Evolutionary conservation across 2,797 vertebrate species (phyloP).

Genomic region (Diceros bicornis): DNA sequence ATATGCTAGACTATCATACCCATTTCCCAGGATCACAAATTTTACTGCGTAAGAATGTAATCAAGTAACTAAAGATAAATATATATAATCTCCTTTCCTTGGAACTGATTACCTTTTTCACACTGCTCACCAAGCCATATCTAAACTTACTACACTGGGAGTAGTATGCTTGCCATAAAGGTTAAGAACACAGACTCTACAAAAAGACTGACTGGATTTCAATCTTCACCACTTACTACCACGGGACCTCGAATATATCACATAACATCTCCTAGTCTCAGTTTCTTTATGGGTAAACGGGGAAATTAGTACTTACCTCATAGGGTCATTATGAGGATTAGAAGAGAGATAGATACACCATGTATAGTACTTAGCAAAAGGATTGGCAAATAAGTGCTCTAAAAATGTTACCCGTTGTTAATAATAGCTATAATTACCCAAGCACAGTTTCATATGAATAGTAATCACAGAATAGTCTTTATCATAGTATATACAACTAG

Average conservation of each 20-base stretch:
- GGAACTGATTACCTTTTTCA: slow-evolving; percentile 9
- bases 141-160: slow-evolving; percentile 1
- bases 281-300: slow-evolving; percentile 46
- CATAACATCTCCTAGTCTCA: background rate
- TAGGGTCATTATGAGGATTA: slow-evolving; percentile 59
- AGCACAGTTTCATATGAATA: slow-evolving; percentile 27
- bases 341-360: slow-evolving; percentile 57
- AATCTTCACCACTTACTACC: slow-evolving; percentile 9
- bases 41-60: background rate
- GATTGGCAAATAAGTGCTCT: slow-evolving; percentile 29
- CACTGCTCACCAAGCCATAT: background rate
- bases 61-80: background rate
- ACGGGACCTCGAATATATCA: background rate
- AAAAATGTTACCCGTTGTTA: slow-evolving; percentile 55
- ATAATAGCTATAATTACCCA: background rate
- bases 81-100: background rate
- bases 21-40: slow-evolving; percentile 56
- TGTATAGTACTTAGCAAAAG: slow-evolving; percentile 55
- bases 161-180: background rate
- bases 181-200: background rate
- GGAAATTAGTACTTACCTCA: slow-evolving; percentile 74
- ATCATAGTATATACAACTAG: background rate
- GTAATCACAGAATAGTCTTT: background rate
- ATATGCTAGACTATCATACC: background rate
- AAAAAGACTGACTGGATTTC: slow-evolving; percentile 37